Evolutionary conservation across 2,888 invertebrate genomes (phyloP).

Genomic region (Drosophila setosimentum): DNA sequence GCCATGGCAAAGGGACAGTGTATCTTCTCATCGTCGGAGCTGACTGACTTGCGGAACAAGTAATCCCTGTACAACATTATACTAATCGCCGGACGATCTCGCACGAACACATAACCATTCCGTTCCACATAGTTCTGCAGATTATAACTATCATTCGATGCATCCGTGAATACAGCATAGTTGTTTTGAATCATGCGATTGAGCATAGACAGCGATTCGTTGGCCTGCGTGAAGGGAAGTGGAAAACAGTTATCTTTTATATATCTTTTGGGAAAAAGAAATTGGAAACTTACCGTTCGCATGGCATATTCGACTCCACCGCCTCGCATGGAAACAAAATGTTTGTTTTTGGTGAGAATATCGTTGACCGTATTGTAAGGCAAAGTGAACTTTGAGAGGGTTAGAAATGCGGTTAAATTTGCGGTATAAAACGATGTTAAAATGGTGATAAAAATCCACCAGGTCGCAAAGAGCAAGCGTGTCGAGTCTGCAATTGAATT

Average conservation of each 20-base stretch:
- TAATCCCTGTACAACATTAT: slow-evolving; percentile 90
- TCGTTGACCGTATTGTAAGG: slow-evolving; percentile 90
- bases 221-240: slow-evolving; percentile 64
- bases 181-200: slow-evolving; percentile 82
- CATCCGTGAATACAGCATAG: slow-evolving; percentile 82
- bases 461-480: slow-evolving; percentile 93
- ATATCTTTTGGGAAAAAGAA: not conserved
- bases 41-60: slow-evolving; percentile 86
- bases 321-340: slow-evolving; percentile 90
- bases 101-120: slow-evolving; percentile 87
- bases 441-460: slow-evolving; percentile 96
- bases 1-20: slow-evolving; percentile 92
- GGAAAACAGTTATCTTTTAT: too few species aligned
- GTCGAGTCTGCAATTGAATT: slow-evolving; percentile 89
- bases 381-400: slow-evolving; percentile 93
- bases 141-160: slow-evolving; percentile 84
- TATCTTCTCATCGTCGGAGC: slow-evolving; percentile 87
- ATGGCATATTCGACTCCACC: slow-evolving; percentile 89
- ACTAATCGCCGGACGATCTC: slow-evolving; percentile 90
- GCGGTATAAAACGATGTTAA: slow-evolving; percentile 96
- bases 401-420: slow-evolving; percentile 95
- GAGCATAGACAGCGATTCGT: slow-evolving; percentile 82
- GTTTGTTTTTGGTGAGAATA: slow-evolving; percentile 88
- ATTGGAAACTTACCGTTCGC: slow-evolving; percentile 86
- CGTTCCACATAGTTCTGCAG: slow-evolving; percentile 85